Base-by-base conservation (phyloP, 2,113 vertebrate species). In the Sinocyclocheilus maitianheensis region DNA sequence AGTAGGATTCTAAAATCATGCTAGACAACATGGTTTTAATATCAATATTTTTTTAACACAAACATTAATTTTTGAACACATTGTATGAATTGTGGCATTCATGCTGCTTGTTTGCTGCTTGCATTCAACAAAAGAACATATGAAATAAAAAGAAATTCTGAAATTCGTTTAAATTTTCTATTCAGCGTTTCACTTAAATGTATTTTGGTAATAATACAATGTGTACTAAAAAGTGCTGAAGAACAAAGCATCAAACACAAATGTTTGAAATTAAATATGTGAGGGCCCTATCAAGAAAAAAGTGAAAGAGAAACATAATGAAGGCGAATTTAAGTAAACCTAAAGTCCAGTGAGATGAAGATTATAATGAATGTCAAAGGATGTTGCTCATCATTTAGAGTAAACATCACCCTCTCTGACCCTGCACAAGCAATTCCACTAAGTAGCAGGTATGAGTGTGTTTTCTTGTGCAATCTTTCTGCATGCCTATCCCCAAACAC, bases 321-420 rank as follows among this genome's bases (percentile, higher is more conserved):
- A 13, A 8, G 30, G 6, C 14, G 3, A 24, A n/a, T 37, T n/a
- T 60, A 60, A 9, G 40, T 8, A 46, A 48, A 46, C 40, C 22
- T n/a, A 2, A 46, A 12, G 20, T 43, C 26, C 53, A 30, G 58
- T 67, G n/a, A 48, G 12, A 48, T 24, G 5, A 76, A 67, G 40
- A 67, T 81, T 24, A 81, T 48, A 65, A 81, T 30, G 60, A 67
- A 81, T 81, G 60, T 65, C 43, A 83, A 53, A 60, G 65, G 62
- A 85, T 83, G 79, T 58, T 74, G 53, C 55, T 83, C 74, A 83
- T 81, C 62, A 67, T 85, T 85, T 83, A 65, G 62, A 88, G 55
- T 71, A 88, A 58, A 63, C 40, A 26, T 67, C 58, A n/a, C 16
- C 8, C 58, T 24, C 60, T 65, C 60, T 80, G 77, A 80, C 77